phyloP scores from a whole-genome alignment of 2,888 invertebrate genomes.

The Uloborus plumipes region DNA sequence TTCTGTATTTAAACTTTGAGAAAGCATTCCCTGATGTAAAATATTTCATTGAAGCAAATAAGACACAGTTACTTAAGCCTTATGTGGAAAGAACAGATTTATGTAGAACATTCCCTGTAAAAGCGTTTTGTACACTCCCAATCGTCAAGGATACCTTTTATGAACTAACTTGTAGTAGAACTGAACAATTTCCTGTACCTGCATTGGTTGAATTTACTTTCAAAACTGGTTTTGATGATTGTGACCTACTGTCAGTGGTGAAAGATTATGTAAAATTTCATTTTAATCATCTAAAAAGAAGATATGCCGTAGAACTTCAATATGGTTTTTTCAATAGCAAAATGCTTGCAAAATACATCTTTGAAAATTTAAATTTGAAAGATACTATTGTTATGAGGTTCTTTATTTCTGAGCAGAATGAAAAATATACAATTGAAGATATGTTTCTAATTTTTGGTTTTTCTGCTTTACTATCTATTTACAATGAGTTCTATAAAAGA shows the following conservation, averaged over 20 bases:
- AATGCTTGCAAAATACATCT: not conserved
- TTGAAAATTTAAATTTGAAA: not conserved
- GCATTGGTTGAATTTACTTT: not conserved
- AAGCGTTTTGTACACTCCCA: no score
- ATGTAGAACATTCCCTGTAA: no score
- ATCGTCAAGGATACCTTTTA: not conserved
- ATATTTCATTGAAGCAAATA: no score
- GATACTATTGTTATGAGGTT: not conserved
- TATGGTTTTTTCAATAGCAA: no score
- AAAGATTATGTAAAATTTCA: slow-evolving; percentile 12
- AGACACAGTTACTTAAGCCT: no score
- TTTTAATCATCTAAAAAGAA: not conserved
- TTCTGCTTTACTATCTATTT: not conserved
- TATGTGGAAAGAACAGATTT: no score
- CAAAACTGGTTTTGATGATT: not conserved
- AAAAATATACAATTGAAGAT: not conserved
- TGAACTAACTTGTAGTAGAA: not conserved
- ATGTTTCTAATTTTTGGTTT: not conserved
- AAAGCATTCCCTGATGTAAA: no score
- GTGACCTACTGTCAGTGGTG: not conserved
- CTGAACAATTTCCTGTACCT: not conserved
- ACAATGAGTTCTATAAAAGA: not conserved
- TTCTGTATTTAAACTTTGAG: no score
- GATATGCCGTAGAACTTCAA: not conserved
- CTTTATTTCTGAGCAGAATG: not conserved